Evolutionary conservation across 2,888 invertebrate species (phyloP), one percentile per base, ranked within the genome.

Genomic region (Ophion costatus): DNA sequence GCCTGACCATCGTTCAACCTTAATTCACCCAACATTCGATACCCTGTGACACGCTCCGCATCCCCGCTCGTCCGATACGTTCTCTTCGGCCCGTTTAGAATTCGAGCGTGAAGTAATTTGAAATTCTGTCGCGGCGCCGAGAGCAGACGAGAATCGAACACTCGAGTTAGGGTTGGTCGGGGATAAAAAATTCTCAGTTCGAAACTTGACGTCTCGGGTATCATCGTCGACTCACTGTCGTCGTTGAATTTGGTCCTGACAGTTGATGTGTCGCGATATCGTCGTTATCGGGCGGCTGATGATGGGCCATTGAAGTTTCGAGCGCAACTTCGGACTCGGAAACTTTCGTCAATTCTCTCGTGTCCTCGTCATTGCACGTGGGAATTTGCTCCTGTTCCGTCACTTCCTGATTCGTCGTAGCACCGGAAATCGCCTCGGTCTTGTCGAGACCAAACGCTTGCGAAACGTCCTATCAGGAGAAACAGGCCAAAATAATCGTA

Each of bases 391-490:
- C 86, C 51, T 83, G 83, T 71, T 86, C 82, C 17, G 74, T 67
- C 2, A 38, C 85, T 9, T 85, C 89, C 87, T 81, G 84, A 70
- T 63, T 80, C 61, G 64, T 78, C 83, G 74, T 85, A 73, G 69
- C 78, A 24, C 56, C 87, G 75, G 14, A 45, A 14, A 66, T 86
- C 82, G 61, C 78, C 80, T 93, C 93, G 63, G 88, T 84, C 89
- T 92, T 93, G 83, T 93, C 92, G 83, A 93, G 90, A 78, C 93
- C 93, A 87, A 93, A 93, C 66, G 93, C 92, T 88, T 93, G 93
- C 66, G 92, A 93, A 84, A 93, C 92, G 85, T 93, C 93, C 93
- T 93, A 74, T 59, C 80, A 70, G 81, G 80, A 29, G 38, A 61
- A 78, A 70, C 2, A 38, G 17, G 14, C 56, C 33, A 11, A 38